Evolutionary conservation across 1,140 invertebrate species (phyloP), one percentile per base, ranked within the genome.

Genomic region (Archivesica marissinica): DNA sequence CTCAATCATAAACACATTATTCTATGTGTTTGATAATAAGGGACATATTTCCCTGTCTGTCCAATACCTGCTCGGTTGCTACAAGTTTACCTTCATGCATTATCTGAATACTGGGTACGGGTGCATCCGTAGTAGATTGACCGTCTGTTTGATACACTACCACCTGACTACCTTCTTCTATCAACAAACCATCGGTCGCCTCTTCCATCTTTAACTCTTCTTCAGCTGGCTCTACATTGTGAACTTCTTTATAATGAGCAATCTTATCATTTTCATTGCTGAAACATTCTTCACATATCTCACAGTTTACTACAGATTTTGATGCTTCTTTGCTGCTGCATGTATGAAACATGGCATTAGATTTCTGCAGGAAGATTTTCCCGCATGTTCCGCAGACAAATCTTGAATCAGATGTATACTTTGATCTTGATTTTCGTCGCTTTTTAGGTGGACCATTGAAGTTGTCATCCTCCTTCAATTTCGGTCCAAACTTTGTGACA

Each of bases 31-130:
- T 72, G 1, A 72, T 33, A 7, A 72, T 50, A 33, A 72, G 50
- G 3, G 68, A 72, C 0, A 72, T 17, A 72, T 72, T 72, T 33
- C 68, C 68, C 30, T 72, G n/a, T 33, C 28, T 20, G 35, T 47
- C 68, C 33, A 72, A 23, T 17, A 50, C 39, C 30, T 72, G 68
- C 20, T 72, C 68, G 1, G 41, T 44, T 30, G 68, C 41, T 1
- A 72, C 68, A 13, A 72, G 68, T 44, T 72, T 72, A n/a, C 68
- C 68, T 20, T 72, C 68, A 72, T 72, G 68, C 68, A 72, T 72
- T 1, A 72, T 50, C 41, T 72, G 68, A 0, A 72, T 30, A 23
- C 25, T 44, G 33, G 68, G 20, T 3, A 41, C 23, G n/a, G n/a
- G n/a, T n/a, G n/a, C n/a, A 25, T 33, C 68, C 3, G 68, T 23